These are phyloP conservation scores for Ceramica pisi DNA, from an alignment of 2,888 invertebrate species.

Conservation along the genomic window DNA sequence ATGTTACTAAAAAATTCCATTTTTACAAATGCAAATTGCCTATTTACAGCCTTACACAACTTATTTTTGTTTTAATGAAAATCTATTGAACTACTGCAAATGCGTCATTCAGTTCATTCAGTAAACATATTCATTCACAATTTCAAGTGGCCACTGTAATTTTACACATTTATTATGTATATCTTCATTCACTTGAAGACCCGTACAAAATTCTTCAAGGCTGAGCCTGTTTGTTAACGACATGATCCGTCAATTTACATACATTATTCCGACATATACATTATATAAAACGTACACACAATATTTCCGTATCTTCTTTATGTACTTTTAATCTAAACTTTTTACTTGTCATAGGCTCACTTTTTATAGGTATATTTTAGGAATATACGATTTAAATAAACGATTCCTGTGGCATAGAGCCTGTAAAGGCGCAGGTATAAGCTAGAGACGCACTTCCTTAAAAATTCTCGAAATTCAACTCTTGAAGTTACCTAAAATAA, in stretches of 20 bases:
- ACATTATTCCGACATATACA: constrained; percentile 47
- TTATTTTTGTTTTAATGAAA: not conserved
- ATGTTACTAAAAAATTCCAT: not conserved
- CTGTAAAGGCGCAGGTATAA: not conserved
- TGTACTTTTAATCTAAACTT: not conserved
- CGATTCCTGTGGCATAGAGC: too few species aligned
- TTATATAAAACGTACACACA: not conserved
- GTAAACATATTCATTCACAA: not conserved
- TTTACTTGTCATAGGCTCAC: too few species aligned
- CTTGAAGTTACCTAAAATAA: not conserved
- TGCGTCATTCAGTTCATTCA: constrained; percentile 18
- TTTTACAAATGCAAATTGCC: not conserved
- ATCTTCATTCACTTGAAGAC: constrained; percentile 26
- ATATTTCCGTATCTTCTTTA: constrained; percentile 10
- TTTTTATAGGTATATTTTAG: too few species aligned
- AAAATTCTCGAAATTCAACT: not conserved
- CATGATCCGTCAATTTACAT: constrained; percentile 66
- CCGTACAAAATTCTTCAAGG: constrained; percentile 58
- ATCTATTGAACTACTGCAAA: not conserved
- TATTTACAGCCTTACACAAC: not conserved
- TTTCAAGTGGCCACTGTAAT: constrained; percentile 18
- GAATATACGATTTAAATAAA: too few species aligned
- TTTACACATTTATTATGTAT: constrained; percentile 18
- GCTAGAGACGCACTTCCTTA: not conserved
- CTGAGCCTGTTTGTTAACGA: constrained; percentile 34